These are phyloP conservation scores for Anguilla marmorata DNA, from an alignment of 2,797 vertebrate species.

Conservation along the genomic window DNA sequence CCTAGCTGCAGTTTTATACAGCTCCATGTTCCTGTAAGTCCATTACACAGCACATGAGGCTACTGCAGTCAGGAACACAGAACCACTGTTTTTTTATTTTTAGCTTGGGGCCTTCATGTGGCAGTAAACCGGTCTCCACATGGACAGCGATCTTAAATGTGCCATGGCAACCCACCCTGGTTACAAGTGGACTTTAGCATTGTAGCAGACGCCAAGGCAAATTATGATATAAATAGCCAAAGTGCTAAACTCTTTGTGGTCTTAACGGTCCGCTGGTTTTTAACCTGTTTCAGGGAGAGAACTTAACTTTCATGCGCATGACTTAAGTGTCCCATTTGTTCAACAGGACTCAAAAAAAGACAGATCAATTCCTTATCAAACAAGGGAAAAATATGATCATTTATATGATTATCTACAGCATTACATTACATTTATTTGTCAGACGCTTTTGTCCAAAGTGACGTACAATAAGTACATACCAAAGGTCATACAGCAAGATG, in stretches of 20 bases:
- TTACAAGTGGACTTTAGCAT: neutral
- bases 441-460: too few relatives aligned
- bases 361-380: conserved; percentile 38
- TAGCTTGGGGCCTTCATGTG: neutral
- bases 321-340: neutral
- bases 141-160: neutral
- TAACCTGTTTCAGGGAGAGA: neutral
- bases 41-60: neutral
- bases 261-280: neutral
- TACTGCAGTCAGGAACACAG: neutral
- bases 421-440: too few relatives aligned
- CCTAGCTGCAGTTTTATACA: neutral
- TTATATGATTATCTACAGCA: conserved; percentile 37
- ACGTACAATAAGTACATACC: too few relatives aligned
- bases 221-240: neutral
- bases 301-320: neutral
- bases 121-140: neutral
- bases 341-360: neutral
- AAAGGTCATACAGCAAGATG: conserved; percentile 43
- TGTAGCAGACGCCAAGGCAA: neutral
- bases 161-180: neutral
- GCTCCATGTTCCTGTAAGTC: neutral
- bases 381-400: conserved; percentile 53
- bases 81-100: neutral
- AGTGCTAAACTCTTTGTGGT: neutral